Base-by-base conservation (phyloP, 2,888 invertebrate genomes). In the Drosophila anomelani region DNA sequence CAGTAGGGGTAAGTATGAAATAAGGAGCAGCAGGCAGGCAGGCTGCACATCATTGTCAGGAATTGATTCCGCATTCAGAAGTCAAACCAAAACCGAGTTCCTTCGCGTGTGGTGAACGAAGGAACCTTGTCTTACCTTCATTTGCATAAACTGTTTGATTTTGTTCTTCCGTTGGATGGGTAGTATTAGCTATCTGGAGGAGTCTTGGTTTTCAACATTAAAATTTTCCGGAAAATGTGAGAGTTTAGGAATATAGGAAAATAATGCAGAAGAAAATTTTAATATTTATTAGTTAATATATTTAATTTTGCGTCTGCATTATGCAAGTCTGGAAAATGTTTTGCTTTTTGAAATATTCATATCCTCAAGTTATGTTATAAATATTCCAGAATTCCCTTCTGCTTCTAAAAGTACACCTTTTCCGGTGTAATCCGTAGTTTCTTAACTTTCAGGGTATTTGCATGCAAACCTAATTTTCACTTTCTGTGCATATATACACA, bases 101-200 rank as follows among this genome's bases (percentile, higher is more conserved):
- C 17, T n/a, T 20, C 26, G 32, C 38, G 26, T 34, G 47, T 26
- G 71, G 13, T 34, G 43, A 58, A 58, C 68, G 23, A 38, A 38
- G 29, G 34, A 38, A 54, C 29, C 68, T 23, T 53, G 29, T 20
- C 8, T 47, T n/a, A 36, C 59, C 36, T 47, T 23, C 46, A 68
- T 67, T 73, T 73, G 75, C 71, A 72, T 72, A 72, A 66, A 39
- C 56, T 12, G 46, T 58, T 72, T 46, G 71, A 34, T 34, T 41
- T 41, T 41, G 26, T 17, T 8, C 26, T 49, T n/a, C 4, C 8
- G n/a, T 13, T 17, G 29, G 12, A 7, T 26, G 38, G 26, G 26
- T 12, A n/a, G n/a, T 9, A 15, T 34, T 13, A 53, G 20, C 8
- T 8, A 15, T 15, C 3, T 36, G 15, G 2, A 15, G 0, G 9